Evolutionary conservation across 2,113 vertebrate genomes (phyloP).

Genomic region (Fregata magnificens): DNA sequence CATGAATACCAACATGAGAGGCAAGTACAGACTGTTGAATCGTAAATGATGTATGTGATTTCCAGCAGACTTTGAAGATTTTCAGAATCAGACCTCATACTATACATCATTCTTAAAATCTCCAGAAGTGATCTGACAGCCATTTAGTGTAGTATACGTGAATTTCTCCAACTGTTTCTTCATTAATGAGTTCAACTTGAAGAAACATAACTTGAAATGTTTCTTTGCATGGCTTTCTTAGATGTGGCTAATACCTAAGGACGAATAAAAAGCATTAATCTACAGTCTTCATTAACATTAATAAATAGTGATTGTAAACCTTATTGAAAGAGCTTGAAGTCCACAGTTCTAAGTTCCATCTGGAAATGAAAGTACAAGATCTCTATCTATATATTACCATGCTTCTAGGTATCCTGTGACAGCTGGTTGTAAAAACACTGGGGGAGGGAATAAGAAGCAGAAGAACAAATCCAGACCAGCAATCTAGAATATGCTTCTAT

Average conservation of each 20-base stretch:
- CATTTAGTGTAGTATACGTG: neutral
- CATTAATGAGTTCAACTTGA: neutral
- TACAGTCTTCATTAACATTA: neutral
- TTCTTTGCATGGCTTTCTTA: neutral
- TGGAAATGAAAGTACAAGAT: neutral
- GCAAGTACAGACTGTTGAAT: slow-evolving; percentile 61
- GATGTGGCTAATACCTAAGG: neutral
- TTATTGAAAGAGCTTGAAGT: neutral
- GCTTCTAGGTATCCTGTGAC: neutral
- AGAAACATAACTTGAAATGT: neutral
- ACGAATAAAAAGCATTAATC: neutral
- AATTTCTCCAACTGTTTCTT: neutral
- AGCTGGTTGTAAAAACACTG: neutral
- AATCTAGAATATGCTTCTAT: neutral
- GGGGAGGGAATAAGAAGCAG: neutral
- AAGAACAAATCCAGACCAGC: neutral
- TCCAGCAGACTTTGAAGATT: neutral
- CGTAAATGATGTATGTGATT: accelerated
- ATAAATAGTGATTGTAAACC: neutral
- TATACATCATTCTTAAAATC: neutral
- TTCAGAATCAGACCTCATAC: neutral
- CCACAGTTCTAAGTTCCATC: neutral
- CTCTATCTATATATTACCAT: neutral
- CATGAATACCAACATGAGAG: slow-evolving; percentile 99
- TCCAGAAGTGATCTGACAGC: neutral